These are phyloP conservation scores for Dasypus novemcinctus DNA, from an alignment of 2,113 vertebrate species.

Conservation along the genomic window DNA sequence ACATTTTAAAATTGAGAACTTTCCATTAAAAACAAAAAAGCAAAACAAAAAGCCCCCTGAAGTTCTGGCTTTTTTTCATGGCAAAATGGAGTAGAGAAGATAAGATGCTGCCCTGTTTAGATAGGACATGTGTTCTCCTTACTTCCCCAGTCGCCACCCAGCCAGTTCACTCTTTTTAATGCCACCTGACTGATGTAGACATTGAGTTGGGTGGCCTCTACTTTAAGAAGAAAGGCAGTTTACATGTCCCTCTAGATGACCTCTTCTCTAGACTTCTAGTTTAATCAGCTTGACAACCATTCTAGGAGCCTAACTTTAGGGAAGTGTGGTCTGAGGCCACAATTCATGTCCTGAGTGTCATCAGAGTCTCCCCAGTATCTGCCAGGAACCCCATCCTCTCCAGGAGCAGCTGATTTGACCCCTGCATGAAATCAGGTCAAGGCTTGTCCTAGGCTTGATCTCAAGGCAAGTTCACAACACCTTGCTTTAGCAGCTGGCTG, in stretches of 20 bases:
- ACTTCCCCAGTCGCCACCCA: background rate
- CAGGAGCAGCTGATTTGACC: background rate
- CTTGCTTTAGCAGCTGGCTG: conserved; percentile 40
- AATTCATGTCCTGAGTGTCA: no score
- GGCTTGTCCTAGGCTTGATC: background rate
- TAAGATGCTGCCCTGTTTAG: accelerated
- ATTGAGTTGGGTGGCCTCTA: background rate
- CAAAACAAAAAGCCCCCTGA: background rate
- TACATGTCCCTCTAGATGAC: accelerated
- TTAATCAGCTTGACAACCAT: accelerated
- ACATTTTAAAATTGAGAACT: no score
- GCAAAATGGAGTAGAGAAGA: background rate
- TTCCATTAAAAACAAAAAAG: background rate
- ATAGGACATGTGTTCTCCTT: accelerated
- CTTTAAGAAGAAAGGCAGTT: background rate
- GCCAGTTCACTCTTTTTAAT: background rate
- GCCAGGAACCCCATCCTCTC: background rate
- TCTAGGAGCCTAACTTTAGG: accelerated
- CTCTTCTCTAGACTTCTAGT: background rate
- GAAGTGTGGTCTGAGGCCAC: accelerated
- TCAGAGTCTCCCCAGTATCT: background rate
- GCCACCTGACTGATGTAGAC: no score
- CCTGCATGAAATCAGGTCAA: background rate
- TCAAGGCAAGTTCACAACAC: background rate
- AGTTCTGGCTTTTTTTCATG: background rate